phyloP scores from a whole-genome alignment of 2,113 vertebrate species.

The Spilogale gracilis region DNA sequence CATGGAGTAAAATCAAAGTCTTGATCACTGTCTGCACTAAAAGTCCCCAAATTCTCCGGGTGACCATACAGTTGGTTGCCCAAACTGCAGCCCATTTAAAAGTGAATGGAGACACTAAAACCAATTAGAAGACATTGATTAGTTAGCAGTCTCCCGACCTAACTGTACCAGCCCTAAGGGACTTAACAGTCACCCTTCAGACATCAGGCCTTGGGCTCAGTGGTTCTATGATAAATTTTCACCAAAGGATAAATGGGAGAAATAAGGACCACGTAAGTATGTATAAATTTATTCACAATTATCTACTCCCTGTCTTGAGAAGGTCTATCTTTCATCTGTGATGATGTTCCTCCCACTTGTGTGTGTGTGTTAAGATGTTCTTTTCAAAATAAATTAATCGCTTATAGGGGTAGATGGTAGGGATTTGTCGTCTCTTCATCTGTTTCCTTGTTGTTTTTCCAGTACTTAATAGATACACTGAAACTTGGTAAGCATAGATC shows the following conservation, averaged over 20 bases:
- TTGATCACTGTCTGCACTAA: accelerated
- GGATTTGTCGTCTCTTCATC: not conserved
- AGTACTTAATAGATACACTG: not conserved
- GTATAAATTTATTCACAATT: accelerated
- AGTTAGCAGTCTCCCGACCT: not conserved
- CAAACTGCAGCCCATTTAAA: not conserved
- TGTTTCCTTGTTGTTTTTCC: conserved; percentile 24
- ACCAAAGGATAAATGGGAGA: not conserved
- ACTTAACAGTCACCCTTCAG: accelerated
- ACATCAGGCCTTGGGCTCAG: not conserved
- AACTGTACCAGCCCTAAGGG: not conserved
- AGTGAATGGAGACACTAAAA: not conserved
- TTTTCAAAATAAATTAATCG: not conserved
- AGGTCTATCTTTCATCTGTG: not conserved
- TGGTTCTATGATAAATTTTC: not conserved
- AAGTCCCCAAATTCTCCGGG: not conserved
- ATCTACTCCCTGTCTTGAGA: not conserved
- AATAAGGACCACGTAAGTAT: not conserved
- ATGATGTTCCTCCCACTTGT: not conserved
- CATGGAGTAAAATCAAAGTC: not conserved
- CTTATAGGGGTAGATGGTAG: not conserved
- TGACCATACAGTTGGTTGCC: not conserved
- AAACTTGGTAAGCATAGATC: not conserved
- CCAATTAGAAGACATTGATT: not conserved
- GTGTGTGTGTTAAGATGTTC: not conserved